Percentiles rank a stretch among this genome's conserved stretches.
These are phyloP conservation scores for Platerodrilus igneus DNA, from an alignment of 2,888 invertebrate genomes.

Conservation along the genomic window DNA sequence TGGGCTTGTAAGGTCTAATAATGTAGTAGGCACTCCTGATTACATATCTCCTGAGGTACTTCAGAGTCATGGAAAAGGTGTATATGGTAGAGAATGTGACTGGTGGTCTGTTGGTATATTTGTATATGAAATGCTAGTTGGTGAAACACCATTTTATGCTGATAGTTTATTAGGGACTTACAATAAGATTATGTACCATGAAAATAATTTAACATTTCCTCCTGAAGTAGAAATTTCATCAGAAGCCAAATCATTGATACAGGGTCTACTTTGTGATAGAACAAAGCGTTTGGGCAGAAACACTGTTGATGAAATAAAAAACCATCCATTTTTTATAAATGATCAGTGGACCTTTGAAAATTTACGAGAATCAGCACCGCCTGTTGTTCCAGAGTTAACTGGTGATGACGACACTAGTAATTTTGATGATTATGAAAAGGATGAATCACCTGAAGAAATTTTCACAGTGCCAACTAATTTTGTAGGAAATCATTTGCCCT, in stretches of 20 bases:
- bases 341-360: conserved; percentile 98
- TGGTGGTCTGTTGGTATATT: conserved; percentile 99
- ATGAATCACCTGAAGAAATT: conserved; percentile 86
- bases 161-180: conserved; percentile 97
- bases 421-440: conserved; percentile 96
- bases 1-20: conserved; percentile 92
- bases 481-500: conserved; percentile 96
- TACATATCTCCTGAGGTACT: conserved; percentile 99
- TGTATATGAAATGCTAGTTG: conserved; percentile 97
- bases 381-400: conserved; percentile 91
- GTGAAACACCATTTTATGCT: conserved; percentile 98
- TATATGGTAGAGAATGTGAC: conserved; percentile 96
- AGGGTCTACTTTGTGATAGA: conserved; percentile 90
- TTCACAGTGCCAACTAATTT: conserved; percentile 97
- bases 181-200: conserved; percentile 96
- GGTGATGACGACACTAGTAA: conserved; percentile 98
- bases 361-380: conserved; percentile 89
- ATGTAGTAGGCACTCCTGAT: conserved; percentile 98
- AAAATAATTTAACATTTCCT: conserved; percentile 92
- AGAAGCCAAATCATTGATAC: conserved; percentile 82
- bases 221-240: conserved; percentile 91
- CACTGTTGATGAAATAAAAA: conserved; percentile 92
- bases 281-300: conserved; percentile 82
- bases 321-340: conserved; percentile 91
- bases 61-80: conserved; percentile 88